Conservation (phyloP, 2,888 invertebrate genomes). For the Euphydryas editha region DNA sequence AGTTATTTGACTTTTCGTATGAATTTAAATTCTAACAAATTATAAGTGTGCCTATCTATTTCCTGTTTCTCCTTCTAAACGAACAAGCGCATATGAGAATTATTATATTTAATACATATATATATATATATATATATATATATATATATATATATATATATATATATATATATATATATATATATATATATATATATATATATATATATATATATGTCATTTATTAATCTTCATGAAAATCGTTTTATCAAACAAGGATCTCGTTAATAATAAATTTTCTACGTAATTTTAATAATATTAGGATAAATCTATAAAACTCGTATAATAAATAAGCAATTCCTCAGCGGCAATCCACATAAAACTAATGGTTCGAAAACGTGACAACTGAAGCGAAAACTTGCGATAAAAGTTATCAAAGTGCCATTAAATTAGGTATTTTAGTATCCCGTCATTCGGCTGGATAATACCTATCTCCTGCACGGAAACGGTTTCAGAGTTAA, state of each 20-base stretch:
- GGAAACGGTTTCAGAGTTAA: slow-evolving; percentile 28
- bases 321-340: slow-evolving; percentile 76
- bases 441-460: slow-evolving; percentile 60
- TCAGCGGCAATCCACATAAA: slow-evolving; percentile 79
- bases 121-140: too few relatives aligned
- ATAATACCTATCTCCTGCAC: slow-evolving; percentile 50
- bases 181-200: too few relatives aligned
- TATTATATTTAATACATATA: too few relatives aligned
- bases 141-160: too few relatives aligned
- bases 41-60: too few relatives aligned
- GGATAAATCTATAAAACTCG: slow-evolving; percentile 38
- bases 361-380: slow-evolving; percentile 80
- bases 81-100: too few relatives aligned
- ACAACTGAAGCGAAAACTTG: slow-evolving; percentile 78
- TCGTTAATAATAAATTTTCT: not conserved
- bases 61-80: too few relatives aligned
- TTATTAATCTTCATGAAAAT: not conserved
- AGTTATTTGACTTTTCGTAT: too few relatives aligned
- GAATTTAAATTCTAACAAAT: too few relatives aligned
- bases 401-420: slow-evolving; percentile 83
- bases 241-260: not conserved
- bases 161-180: too few relatives aligned
- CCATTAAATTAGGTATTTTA: slow-evolving; percentile 79
- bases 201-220: too few relatives aligned
- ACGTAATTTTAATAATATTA: slow-evolving; percentile 9